phyloP scores from a whole-genome alignment of 2,888 invertebrate genomes.

The Clunio marinus region DNA sequence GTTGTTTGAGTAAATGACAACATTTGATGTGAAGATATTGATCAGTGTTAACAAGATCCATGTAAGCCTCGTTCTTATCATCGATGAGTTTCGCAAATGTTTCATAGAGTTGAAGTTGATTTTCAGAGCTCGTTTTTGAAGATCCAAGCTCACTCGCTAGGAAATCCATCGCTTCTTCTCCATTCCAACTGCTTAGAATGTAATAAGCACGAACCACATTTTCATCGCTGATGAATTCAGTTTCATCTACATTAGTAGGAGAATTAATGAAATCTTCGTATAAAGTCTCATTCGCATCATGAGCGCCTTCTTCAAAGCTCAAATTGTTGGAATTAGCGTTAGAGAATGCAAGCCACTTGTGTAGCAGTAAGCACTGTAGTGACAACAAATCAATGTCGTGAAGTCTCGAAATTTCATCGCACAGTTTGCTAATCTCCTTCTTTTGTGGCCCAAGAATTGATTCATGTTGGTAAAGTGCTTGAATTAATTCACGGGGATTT shows the following conservation, averaged over 20 bases:
- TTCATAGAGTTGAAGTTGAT: slow-evolving; percentile 50
- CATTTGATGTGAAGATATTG: slow-evolving; percentile 50
- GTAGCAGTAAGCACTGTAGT: slow-evolving; percentile 48
- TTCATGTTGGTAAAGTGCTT: slow-evolving; percentile 48
- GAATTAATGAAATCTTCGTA: slow-evolving; percentile 46
- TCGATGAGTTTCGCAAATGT: slow-evolving; percentile 49
- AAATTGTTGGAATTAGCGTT: too few species aligned
- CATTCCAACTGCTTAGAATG: slow-evolving; percentile 49
- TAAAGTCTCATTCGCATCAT: slow-evolving; percentile 48
- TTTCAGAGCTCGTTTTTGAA: slow-evolving; percentile 44
- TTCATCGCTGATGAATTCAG: slow-evolving; percentile 1
- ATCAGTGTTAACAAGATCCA: slow-evolving; percentile 46
- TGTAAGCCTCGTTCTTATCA: slow-evolving; percentile 45
- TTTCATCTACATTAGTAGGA: slow-evolving; percentile 7
- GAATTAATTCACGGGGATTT: slow-evolving; percentile 48
- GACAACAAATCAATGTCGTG: slow-evolving; percentile 46
- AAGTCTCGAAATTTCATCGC: slow-evolving; percentile 47
- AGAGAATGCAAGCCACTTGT: slow-evolving; percentile 48
- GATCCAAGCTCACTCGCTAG: slow-evolving; percentile 44
- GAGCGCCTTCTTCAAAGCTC: slow-evolving; percentile 41
- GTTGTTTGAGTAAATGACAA: slow-evolving; percentile 48
- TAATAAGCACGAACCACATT: slow-evolving; percentile 47
- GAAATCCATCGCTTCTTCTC: slow-evolving; percentile 47
- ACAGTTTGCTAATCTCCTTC: slow-evolving; percentile 49
- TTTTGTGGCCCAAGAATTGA: slow-evolving; percentile 47